A percentile compares a stretch with the other conserved stretches of the same genome.
These are phyloP conservation scores for Tipula unca DNA, from an alignment of 2,888 invertebrate genomes.

Conservation along the genomic window DNA sequence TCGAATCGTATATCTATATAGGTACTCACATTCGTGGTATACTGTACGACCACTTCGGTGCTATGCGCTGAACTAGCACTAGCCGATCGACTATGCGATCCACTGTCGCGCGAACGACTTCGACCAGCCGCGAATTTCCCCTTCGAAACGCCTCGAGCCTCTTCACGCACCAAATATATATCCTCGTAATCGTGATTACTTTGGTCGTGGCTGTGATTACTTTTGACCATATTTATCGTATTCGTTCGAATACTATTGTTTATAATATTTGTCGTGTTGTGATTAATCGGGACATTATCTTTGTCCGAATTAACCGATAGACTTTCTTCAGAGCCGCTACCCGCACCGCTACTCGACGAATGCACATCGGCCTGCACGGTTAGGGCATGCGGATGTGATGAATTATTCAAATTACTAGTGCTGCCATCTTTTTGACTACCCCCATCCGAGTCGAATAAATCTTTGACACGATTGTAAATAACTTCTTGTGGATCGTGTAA, in stretches of 20 bases:
- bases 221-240: slow-evolving; percentile 18
- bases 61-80: slow-evolving; percentile 48
- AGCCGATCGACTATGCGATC: slow-evolving; percentile 67
- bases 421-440: slow-evolving; percentile 32
- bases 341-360: slow-evolving; percentile 59
- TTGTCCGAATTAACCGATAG: slow-evolving; percentile 48
- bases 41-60: slow-evolving; percentile 40
- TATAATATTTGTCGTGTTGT: slow-evolving; percentile 26
- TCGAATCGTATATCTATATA: neutral
- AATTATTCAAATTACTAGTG: slow-evolving; percentile 22
- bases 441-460: slow-evolving; percentile 62
- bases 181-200: slow-evolving; percentile 73
- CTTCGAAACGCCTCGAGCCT: slow-evolving; percentile 34
- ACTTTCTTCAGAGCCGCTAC: slow-evolving; percentile 52
- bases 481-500: slow-evolving; percentile 74
- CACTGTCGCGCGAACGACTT: slow-evolving; percentile 57
- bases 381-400: slow-evolving; percentile 39
- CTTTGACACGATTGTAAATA: slow-evolving; percentile 74
- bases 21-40: slow-evolving; percentile 40
- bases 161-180: slow-evolving; percentile 64
- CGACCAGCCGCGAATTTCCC: slow-evolving; percentile 34
- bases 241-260: slow-evolving; percentile 28
- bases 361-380: slow-evolving; percentile 81
- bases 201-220: slow-evolving; percentile 26
- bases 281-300: slow-evolving; percentile 36